Percentiles rank a stretch among this genome's conserved stretches.
Conservation (phyloP, 2,888 invertebrate species). For the Gasteruption jaculator region DNA sequence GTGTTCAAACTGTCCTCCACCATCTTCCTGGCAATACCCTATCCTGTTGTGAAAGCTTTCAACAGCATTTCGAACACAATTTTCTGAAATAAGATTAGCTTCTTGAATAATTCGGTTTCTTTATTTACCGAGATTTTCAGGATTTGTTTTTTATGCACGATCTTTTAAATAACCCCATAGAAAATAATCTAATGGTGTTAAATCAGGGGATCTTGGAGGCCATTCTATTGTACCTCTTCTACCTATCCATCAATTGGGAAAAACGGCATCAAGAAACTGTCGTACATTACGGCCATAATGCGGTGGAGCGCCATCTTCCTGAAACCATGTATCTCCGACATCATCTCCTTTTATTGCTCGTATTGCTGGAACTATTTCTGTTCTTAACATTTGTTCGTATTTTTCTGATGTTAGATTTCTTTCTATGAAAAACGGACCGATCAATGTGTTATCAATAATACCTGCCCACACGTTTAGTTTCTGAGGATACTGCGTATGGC, state of each 20-base stretch:
- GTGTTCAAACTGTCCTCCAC: neutral
- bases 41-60: slow-evolving; percentile 1
- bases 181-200: slow-evolving; percentile 17
- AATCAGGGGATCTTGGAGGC: slow-evolving; percentile 17
- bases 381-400: slow-evolving; percentile 11
- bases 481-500: slow-evolving; percentile 12
- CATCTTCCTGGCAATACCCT: slow-evolving; percentile 3
- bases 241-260: slow-evolving; percentile 13
- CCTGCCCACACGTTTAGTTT: slow-evolving; percentile 17
- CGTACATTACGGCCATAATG: slow-evolving; percentile 12
- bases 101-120: slow-evolving; percentile 9
- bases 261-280: slow-evolving; percentile 12
- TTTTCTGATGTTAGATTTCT: slow-evolving; percentile 15
- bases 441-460: slow-evolving; percentile 3
- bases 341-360: slow-evolving; percentile 1
- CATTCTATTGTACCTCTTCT: slow-evolving; percentile 11
- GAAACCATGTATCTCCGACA: slow-evolving; percentile 15
- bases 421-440: slow-evolving; percentile 17
- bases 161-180: slow-evolving; percentile 14
- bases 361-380: slow-evolving; percentile 11
- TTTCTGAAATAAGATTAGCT: neutral
- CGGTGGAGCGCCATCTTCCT: slow-evolving; percentile 19
- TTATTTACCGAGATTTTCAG: slow-evolving; percentile 10
- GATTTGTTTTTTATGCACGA: slow-evolving; percentile 12
- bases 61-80: neutral